Evolutionary conservation across 2,888 invertebrate genomes (phyloP).

Genomic region (Cheilosia grossa): DNA sequence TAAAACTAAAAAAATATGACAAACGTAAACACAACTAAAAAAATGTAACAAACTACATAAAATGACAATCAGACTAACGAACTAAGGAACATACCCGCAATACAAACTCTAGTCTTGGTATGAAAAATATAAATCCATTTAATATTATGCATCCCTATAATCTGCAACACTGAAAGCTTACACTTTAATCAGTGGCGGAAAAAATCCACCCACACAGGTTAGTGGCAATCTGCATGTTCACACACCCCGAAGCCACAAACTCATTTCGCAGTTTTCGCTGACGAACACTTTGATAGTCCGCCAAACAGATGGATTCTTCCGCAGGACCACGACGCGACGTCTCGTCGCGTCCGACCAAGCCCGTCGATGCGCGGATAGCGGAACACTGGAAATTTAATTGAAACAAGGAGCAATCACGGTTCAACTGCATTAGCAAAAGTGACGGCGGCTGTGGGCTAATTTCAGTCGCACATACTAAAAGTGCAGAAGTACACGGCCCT

Average conservation of each 20-base stretch:
- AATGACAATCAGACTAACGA: no score
- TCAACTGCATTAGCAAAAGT: constrained; percentile 73
- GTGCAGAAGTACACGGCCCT: constrained; percentile 83
- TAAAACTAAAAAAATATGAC: no score
- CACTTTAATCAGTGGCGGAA: constrained; percentile 66
- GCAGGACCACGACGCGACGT: constrained; percentile 22
- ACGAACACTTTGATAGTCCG: constrained; percentile 44
- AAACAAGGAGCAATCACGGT: constrained; percentile 76
- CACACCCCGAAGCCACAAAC: constrained; percentile 81
- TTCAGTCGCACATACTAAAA: constrained; percentile 79
- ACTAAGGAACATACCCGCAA: no score
- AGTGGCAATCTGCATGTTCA: constrained; percentile 79
- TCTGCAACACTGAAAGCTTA: constrained; percentile 47
- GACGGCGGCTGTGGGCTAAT: constrained; percentile 76
- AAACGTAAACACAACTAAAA: no score
- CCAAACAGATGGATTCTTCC: constrained; percentile 60
- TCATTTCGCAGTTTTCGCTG: constrained; percentile 77
- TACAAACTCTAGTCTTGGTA: no score
- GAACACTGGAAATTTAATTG: constrained; percentile 74
- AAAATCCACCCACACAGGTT: constrained; percentile 68
- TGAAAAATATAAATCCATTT: neutral
- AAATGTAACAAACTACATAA: no score
- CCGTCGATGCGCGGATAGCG: constrained; percentile 28
- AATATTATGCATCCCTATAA: constrained; percentile 9
- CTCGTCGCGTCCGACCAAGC: neutral